Evolutionary conservation across 2,113 vertebrate species (phyloP), one percentile per base, ranked within the genome.

Genomic region (Pimephales promelas): DNA sequence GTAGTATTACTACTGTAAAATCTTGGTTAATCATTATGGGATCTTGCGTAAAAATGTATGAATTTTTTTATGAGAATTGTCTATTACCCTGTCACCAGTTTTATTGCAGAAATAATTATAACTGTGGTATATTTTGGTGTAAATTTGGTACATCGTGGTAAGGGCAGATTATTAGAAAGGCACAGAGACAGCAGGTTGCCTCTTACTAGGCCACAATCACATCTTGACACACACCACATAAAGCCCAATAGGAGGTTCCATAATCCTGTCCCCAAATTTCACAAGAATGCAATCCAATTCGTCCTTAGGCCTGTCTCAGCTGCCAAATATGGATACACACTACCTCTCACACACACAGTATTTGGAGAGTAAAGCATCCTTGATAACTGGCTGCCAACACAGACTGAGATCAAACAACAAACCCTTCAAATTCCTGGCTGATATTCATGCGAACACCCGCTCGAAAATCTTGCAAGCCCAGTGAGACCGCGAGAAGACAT

Each of bases 201-300:
- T 76, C 28, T 81, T 87, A 73, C 49, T 47, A 72, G 71, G 71
- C 68, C 54, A 76, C n/a, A n/a, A n/a, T n/a, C n/a, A n/a, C n/a
- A 45, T 86, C 47, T 77, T 81, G 47, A 40, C 72, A 81, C 62
- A 73, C 62, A 79, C 40, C 61, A 78, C 74, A 70, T 7, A 18
- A 40, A 57, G n/a, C 79, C 36, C 70, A 76, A 62, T 72, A 81
- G 72, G 72, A 76, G 61, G 26, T 34, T 49, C 54, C 36, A 79
- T 52, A 82, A 80, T 54, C 70, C 52, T 22, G 24, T 68, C 82
- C 66, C 89, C 87, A 89, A 89, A 91, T 92, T 83, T 90, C 87
- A 82, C 76, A 83, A 85, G 86, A 89, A 91, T 91, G 89, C 87
- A 88, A 93, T 93, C 89, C 90, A 90, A 93, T 89, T 86, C 90